Evolutionary conservation across 2,113 vertebrate genomes (phyloP), one percentile per base, ranked within the genome.

Genomic region (Heteronetta atricapilla): DNA sequence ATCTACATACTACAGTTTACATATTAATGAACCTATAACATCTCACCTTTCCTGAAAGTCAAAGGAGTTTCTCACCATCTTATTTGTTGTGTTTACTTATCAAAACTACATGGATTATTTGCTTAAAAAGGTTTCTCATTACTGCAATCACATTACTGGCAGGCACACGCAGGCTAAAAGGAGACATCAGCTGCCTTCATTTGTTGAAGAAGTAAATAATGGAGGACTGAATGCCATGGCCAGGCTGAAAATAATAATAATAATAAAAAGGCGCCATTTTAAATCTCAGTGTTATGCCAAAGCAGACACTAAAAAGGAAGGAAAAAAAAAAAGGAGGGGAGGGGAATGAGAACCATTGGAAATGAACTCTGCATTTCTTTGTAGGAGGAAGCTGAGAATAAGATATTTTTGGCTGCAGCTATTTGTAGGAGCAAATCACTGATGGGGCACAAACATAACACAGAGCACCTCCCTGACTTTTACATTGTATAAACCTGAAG

Each of bases 31-130:
- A 97, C 93, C 97, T 91, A 96, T 97, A 98, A 98, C 95, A 97
- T 91, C 97, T 98, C 98, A 98, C 98, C 98, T 98, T 98, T 98
- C 96, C 97, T 98, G 98, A 98, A 98, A 98, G 98, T 98, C 98
- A 98, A 96, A 98, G 95, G 97, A 97, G 95, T 72, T 95, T 96
- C 95, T 95, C 82, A 26, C 88, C 59, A 48, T 73, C 69, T 95
- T 97, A 92, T 97, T 97, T 97, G 95, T 94, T 97, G 97, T 97
- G 97, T 98, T 98, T 98, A 97, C 96, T 97, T 98, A 98, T 96
- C 97, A 92, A 96, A 97, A 95, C 85, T 95, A 83, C 94, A 89
- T 42, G 91, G 92, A 97, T 97, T 95, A 98, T 98, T 96, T 96
- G 86, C 91, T 93, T 97, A 96, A 95, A 96, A 96, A 96, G 95